A percentile compares a stretch with the other conserved stretches of the same genome.
Conservation (phyloP, 2,113 vertebrate species). For the Phyllostomus hastatus region DNA sequence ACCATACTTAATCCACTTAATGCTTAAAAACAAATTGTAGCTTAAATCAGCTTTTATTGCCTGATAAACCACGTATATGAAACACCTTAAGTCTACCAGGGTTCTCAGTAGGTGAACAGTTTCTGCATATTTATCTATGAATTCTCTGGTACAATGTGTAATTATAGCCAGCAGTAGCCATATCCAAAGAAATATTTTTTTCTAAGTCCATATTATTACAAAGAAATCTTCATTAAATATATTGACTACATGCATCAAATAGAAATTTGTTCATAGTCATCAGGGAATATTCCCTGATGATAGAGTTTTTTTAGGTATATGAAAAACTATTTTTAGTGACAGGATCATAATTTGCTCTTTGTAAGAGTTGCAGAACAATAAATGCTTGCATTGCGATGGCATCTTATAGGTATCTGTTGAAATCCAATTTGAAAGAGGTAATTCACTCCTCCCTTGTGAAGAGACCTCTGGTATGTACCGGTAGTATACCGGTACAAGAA, state of each 20-base stretch:
- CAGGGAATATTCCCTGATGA: neutral
- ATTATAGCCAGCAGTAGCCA: neutral
- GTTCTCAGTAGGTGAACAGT: neutral
- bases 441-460: neutral
- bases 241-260: neutral
- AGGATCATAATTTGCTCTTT: neutral
- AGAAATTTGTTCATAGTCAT: neutral
- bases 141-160: neutral
- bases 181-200: constrained; percentile 8
- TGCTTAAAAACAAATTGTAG: neutral
- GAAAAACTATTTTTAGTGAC: neutral
- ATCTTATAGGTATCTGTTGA: neutral
- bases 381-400: neutral
- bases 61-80: neutral
- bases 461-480: neutral
- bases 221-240: neutral
- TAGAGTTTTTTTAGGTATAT: neutral
- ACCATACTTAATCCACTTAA: neutral
- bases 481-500: neutral
- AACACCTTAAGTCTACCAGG: accelerated
- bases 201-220: neutral
- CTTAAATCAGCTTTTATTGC: neutral
- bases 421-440: neutral
- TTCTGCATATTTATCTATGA: neutral
- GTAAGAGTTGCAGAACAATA: neutral